These are phyloP conservation scores for Anadara kagoshimensis DNA, from an alignment of 1,140 invertebrate genomes.

Conservation along the genomic window DNA sequence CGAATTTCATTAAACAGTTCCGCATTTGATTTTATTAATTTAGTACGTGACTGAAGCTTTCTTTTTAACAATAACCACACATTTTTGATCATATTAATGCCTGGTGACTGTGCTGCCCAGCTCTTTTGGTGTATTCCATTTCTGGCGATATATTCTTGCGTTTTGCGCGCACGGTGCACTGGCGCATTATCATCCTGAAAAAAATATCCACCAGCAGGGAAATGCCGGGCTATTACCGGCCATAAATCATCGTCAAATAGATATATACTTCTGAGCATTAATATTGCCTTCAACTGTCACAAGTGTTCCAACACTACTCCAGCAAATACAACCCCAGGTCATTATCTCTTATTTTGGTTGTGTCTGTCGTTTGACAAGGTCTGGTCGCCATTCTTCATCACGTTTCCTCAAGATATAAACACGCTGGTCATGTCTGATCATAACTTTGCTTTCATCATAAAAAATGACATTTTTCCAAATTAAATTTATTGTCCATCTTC, in stretches of 20 bases:
- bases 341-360: neutral
- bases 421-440: constrained; percentile 12
- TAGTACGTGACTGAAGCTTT: too few relatives aligned
- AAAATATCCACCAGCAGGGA: constrained; percentile 2
- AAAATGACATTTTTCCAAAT: constrained; percentile 3
- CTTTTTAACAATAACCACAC: constrained; percentile 25
- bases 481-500: neutral
- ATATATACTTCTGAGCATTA: constrained; percentile 2
- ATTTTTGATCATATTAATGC: constrained; percentile 31
- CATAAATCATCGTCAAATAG: neutral
- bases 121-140: constrained; percentile 18
- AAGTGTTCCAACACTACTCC: neutral
- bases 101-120: constrained; percentile 19
- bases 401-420: constrained; percentile 17
- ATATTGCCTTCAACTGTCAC: too few relatives aligned
- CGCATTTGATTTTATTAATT: too few relatives aligned
- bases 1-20: too few relatives aligned
- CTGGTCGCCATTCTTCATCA: neutral
- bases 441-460: too few relatives aligned
- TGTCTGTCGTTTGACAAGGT: neutral
- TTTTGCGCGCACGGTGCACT: neutral
- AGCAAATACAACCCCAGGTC: constrained; percentile 8
- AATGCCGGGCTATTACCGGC: neutral
- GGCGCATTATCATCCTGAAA: constrained; percentile 11
- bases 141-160: neutral